Base-by-base conservation (phyloP, 2,113 vertebrate genomes). In the Penelope pileata region DNA sequence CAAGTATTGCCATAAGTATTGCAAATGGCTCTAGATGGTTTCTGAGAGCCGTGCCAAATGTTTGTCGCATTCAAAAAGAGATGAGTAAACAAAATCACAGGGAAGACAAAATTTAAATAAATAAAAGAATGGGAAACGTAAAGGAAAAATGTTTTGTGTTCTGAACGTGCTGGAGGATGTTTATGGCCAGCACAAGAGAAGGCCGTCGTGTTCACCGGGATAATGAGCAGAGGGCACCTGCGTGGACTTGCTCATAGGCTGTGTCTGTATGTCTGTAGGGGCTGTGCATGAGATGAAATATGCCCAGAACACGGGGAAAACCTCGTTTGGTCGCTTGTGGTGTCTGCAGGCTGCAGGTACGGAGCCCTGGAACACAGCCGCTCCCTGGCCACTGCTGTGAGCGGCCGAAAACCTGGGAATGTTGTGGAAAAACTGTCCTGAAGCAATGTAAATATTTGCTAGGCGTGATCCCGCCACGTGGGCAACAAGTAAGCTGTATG, bases 401-500 rank as follows among this genome's bases (percentile, higher is more conserved):
- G n/a, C n/a, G n/a, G n/a, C n/a, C n/a, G n/a, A n/a, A n/a, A n/a
- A n/a, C n/a, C n/a, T n/a, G 26, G 68, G 60, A 92, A 90, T 48
- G 47, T 83, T 94, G 43, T 93, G 92, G 81, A 82, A 86, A 86
- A 94, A 40, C 66, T 95, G 91, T 85, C 23, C 43, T 58, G 60
- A 82, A 83, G 69, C 60, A 95, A 90, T 73, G 94, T 58, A 94
- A 97, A 97, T 96, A 96, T 97, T 97, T 97, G 36, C 40, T 32
- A 12, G 66, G 76, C 83, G 2, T 4, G 64, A 86, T 93, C 91
- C 86, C 93, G 90, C 93, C 8, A 1, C 47, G 88, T 36, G 87
- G 26, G 27, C 40, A 64, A 75, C 85, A 81, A 91, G 83, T 78
- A 89, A 95, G 78, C 93, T 94, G 82, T 87, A 38, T 68, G 93